Evolutionary conservation across 2,797 vertebrate genomes (phyloP), one percentile per base, ranked within the genome.

Genomic region (Sibirionetta formosa): DNA sequence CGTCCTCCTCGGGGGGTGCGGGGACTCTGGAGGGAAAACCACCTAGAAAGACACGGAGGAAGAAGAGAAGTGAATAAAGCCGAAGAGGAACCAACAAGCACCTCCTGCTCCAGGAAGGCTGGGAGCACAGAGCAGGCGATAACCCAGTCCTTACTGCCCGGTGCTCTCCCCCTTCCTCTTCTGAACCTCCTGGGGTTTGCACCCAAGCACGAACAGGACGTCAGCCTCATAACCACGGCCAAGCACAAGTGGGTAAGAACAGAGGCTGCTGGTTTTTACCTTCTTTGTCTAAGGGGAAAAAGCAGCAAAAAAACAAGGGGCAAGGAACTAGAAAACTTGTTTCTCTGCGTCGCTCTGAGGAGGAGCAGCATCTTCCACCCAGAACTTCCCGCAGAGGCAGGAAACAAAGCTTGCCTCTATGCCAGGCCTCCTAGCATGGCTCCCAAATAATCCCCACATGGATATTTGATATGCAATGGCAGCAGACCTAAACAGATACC

Each of bases 1-100:
- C 40, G 90, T 98, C 96, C 98, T 99, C 98, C 98, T 99, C 97
- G 98, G 97, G 63, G 98, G 98, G 81, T 97, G 95, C 1, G 98
- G 99, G 95, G 99, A 99, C 87, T 98, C 98, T 72, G 99, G 99
- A 98, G 98, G 98, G 92, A 99, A 98, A 97, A 99, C 97, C 93
- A 99, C 99, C 99, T 99, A 98, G 93, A 97, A 94, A 97, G 96
- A 97, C 88, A 96, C 0, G 1, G 86, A 97, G 88, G 76, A 96
- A 90, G 82, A 80, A 97, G 57, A 97, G 83, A 95, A 7, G 75
- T 96, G 90, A 97, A 82, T 93, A 96, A 93, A 95, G 42, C 35
- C 58, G 57, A 46, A 68, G 88, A 82, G 69, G 84, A 96, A 76
- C 60, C 31, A 69, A 68, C 5, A 65, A 69, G 63, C 79, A 68